Percentiles rank a stretch among this genome's conserved stretches.
phyloP scores from a whole-genome alignment of 2,888 invertebrate genomes.

The Leptothorax acervorum region DNA sequence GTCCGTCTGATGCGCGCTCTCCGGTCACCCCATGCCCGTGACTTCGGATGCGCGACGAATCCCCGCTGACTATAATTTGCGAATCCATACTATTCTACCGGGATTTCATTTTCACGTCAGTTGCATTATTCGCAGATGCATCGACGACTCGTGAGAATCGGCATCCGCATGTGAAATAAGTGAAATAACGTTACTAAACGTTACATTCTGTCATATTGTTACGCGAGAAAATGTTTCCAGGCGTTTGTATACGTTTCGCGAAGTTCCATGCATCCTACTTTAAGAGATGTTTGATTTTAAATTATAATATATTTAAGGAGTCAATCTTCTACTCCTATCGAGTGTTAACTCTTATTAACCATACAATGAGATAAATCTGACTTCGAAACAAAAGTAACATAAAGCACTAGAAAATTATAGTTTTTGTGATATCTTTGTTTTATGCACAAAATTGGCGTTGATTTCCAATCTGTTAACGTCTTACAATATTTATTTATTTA shows the following conservation, averaged over 20 bases:
- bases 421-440: background rate
- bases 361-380: background rate
- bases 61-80: background rate
- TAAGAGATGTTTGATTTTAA: background rate
- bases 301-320: background rate
- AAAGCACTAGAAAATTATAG: background rate
- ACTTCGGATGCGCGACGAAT: constrained; percentile 23
- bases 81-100: background rate
- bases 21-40: background rate
- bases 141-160: background rate
- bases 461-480: background rate
- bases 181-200: background rate
- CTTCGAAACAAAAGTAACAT: background rate
- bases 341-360: background rate
- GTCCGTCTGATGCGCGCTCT: constrained; percentile 54
- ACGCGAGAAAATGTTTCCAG: background rate
- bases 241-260: background rate
- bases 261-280: background rate
- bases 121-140: background rate
- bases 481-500: background rate
- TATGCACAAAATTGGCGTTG: background rate
- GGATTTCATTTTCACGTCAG: constrained; percentile 17
- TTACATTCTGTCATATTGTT: background rate
- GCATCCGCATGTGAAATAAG: background rate
- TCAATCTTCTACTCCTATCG: background rate